Evolutionary conservation across 2,113 vertebrate species (phyloP), one percentile per base, ranked within the genome.

Genomic region (Malaclemys terrapin): DNA sequence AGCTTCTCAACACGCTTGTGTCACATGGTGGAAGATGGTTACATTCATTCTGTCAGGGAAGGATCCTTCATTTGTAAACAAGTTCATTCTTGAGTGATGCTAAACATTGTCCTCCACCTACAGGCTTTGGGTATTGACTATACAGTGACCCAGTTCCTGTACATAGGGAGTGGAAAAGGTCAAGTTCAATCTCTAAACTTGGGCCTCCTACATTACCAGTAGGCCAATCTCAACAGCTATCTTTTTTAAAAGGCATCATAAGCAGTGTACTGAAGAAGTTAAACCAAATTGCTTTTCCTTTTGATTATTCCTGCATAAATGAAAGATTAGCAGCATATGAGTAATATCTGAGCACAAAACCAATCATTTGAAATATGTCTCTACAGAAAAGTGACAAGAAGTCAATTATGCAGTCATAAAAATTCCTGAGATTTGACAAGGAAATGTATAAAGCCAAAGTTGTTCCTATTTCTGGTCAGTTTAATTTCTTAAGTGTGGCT

Each of bases 371-470:
- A 95, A 97, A 91, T 96, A 96, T 89, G 79, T 83, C 79, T 82
- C 53, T 56, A 96, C 91, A 95, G 84, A 97, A 92, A 93, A 95
- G 76, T 97, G 94, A 89, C 93, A 94, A 76, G 31, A 91, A 27
- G 87, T 95, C 88, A 94, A 95, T 97, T 97, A 96, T 89, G n/a
- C n/a, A 85, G 89, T 90, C 82, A 90, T 97, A 95, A 97, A 95
- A 92, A 90, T 72, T 90, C 0, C 0, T 85, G 81, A 95, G 89
- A 95, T 97, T 97, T 97, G 96, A 96, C 93, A 95, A 91, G 79
- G 79, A 93, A 96, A 96, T 80, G 35, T 78, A 96, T 93, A 94
- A 96, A 89, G 29, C 52, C 59, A 86, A 72, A 87, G 81, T 87
- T 89, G 91, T 89, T 97, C 91, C 84, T 95, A 87, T 95, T 96